phyloP scores from a whole-genome alignment of 2,888 invertebrate genomes.

The Xanthostigma xanthostigma region DNA sequence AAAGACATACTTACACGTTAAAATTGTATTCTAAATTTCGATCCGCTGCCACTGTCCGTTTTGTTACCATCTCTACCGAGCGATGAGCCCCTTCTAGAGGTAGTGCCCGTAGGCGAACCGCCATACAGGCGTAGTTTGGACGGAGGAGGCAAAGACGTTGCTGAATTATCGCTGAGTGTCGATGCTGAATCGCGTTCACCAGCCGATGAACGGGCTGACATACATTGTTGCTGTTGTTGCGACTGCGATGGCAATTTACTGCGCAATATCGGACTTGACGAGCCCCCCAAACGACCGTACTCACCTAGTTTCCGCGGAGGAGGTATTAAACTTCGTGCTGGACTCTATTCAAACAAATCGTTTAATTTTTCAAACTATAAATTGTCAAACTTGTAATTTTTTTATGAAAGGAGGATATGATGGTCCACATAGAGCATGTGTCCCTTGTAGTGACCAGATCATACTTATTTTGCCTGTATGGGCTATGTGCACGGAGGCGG shows the following conservation, averaged over 20 bases:
- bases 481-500: too few relatives aligned
- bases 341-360: constrained; percentile 13
- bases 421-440: too few relatives aligned
- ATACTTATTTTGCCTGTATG: too few relatives aligned
- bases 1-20: constrained; percentile 21
- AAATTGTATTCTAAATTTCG: constrained; percentile 60
- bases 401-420: too few relatives aligned
- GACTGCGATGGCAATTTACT: constrained; percentile 17
- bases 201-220: constrained; percentile 21
- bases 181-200: constrained; percentile 37
- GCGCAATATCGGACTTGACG: constrained; percentile 9
- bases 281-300: constrained; percentile 39
- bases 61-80: constrained; percentile 36
- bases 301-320: constrained; percentile 39
- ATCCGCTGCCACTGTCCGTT: constrained; percentile 33
- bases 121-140: constrained; percentile 32
- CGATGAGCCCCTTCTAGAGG: constrained; percentile 37
- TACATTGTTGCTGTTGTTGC: constrained; percentile 24
- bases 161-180: constrained; percentile 37
- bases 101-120: constrained; percentile 23
- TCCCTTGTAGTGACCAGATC: too few relatives aligned
- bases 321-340: constrained; percentile 35
- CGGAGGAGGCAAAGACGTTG: constrained; percentile 42
- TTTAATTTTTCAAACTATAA: too few relatives aligned
- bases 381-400: too few relatives aligned